Evolutionary conservation across 2,888 invertebrate species (phyloP).

Genomic region (Drosophila pseudotalamancana): DNA sequence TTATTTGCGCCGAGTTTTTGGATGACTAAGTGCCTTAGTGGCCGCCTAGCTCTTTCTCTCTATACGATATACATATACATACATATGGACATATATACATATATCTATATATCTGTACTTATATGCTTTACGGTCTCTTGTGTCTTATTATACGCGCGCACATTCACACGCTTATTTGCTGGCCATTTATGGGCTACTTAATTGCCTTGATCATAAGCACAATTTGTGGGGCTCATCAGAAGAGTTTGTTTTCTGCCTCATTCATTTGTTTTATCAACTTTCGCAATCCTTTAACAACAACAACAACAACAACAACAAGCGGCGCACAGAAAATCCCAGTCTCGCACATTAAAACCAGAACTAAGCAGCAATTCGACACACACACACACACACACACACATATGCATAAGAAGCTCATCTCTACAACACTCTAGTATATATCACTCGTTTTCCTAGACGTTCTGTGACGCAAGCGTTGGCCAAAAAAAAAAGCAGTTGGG

Average conservation of each 20-base stretch:
- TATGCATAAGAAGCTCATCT: slow-evolving; percentile 31
- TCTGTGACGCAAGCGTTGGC: slow-evolving; percentile 63
- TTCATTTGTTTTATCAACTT: slow-evolving; percentile 50
- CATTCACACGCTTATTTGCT: slow-evolving; percentile 9
- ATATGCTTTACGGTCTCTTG: slow-evolving; percentile 29
- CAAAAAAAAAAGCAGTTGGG: slow-evolving; percentile 15
- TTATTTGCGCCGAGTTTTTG: slow-evolving; percentile 56
- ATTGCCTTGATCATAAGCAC: slow-evolving; percentile 50
- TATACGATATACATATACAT: slow-evolving; percentile 3
- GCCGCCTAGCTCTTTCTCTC: slow-evolving; percentile 15
- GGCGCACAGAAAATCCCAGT: slow-evolving; percentile 32
- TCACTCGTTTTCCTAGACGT: slow-evolving; percentile 52
- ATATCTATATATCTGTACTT: slow-evolving; percentile 6
- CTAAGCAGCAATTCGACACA: slow-evolving; percentile 37
- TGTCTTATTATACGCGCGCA: slow-evolving; percentile 44
- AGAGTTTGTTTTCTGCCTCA: slow-evolving; percentile 20
- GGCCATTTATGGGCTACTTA: slow-evolving; percentile 22
- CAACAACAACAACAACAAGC: slow-evolving; percentile 8
- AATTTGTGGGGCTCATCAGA: slow-evolving; percentile 2
- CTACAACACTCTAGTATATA: slow-evolving; percentile 43
- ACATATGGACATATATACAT: background rate
- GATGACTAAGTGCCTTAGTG: slow-evolving; percentile 65
- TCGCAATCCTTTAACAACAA: slow-evolving; percentile 46
- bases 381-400: slow-evolving; percentile 7
- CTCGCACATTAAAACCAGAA: slow-evolving; percentile 50